Evolutionary conservation across 2,888 invertebrate species (phyloP).

Genomic region (Eulithis testata): DNA sequence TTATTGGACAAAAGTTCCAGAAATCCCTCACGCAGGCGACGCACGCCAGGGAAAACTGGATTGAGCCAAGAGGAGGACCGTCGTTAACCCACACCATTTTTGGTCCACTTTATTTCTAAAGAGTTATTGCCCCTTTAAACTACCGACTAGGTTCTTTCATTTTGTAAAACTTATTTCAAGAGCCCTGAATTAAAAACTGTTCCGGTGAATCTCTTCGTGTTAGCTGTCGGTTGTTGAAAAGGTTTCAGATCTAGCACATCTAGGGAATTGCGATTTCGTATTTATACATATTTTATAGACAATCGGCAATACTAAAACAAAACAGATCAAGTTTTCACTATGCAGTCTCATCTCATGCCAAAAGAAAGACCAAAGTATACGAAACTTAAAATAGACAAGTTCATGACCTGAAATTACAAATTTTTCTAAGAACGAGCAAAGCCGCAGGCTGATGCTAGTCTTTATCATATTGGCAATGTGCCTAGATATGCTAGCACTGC

Average conservation of each 20-base stretch:
- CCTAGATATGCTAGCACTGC: neutral
- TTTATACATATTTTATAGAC: neutral
- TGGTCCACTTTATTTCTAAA: slow-evolving; percentile 6
- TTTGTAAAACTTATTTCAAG: neutral
- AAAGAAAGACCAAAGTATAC: no score
- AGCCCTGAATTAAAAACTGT: neutral
- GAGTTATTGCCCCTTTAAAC: slow-evolving; percentile 18
- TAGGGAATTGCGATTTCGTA: neutral
- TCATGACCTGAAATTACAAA: no score
- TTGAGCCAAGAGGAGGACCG: no score
- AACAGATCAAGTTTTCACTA: no score
- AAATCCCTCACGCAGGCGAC: no score
- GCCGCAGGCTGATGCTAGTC: neutral
- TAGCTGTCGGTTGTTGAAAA: slow-evolving; percentile 11
- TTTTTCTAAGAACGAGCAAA: neutral
- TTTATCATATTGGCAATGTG: neutral
- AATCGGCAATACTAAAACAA: neutral
- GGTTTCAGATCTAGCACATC: neutral
- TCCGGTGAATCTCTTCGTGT: neutral
- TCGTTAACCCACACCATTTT: neutral
- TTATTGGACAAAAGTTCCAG: no score
- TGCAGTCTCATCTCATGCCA: no score
- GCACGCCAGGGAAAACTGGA: no score
- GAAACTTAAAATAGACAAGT: no score
- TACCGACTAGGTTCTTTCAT: neutral